A percentile compares a stretch with the other conserved stretches of the same genome.
These are phyloP conservation scores for Peromyscus attwateri DNA, from an alignment of 2,797 vertebrate genomes.

Conservation along the genomic window DNA sequence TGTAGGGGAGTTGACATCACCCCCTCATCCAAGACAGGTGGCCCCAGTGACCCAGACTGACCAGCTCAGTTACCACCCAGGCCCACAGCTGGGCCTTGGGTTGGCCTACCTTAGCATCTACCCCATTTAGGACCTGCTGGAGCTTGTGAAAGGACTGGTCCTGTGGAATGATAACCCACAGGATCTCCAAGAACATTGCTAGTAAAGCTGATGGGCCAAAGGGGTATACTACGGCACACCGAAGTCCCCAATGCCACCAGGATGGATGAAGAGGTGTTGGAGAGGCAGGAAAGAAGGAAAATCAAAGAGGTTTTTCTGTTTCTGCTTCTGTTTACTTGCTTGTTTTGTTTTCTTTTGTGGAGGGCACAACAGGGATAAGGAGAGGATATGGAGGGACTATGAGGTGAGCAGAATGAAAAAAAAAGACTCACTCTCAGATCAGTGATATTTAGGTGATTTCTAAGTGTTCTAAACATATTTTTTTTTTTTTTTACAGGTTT, in stretches of 20 bases:
- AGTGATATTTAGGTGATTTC: background rate
- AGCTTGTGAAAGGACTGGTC: no score
- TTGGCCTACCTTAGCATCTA: no score
- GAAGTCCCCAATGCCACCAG: background rate
- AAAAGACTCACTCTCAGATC: background rate
- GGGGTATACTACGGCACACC: background rate
- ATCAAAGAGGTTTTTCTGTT: background rate
- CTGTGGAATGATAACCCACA: no score
- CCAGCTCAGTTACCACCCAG: no score
- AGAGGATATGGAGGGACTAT: background rate
- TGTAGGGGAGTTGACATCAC: no score
- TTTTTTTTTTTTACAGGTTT: constrained; percentile 56
- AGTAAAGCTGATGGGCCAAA: background rate
- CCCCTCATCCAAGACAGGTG: no score
- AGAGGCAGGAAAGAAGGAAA: background rate
- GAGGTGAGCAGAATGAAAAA: background rate
- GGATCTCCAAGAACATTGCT: background rate
- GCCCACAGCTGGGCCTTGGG: no score
- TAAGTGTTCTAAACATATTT: background rate
- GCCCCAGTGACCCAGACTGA: no score
- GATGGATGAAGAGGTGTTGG: background rate
- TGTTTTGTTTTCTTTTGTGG: background rate
- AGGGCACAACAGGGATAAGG: background rate
- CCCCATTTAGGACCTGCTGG: no score
- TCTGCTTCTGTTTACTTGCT: background rate